Conservation (phyloP, 2,888 invertebrate genomes). For the Dolichomitus sp. region DNA sequence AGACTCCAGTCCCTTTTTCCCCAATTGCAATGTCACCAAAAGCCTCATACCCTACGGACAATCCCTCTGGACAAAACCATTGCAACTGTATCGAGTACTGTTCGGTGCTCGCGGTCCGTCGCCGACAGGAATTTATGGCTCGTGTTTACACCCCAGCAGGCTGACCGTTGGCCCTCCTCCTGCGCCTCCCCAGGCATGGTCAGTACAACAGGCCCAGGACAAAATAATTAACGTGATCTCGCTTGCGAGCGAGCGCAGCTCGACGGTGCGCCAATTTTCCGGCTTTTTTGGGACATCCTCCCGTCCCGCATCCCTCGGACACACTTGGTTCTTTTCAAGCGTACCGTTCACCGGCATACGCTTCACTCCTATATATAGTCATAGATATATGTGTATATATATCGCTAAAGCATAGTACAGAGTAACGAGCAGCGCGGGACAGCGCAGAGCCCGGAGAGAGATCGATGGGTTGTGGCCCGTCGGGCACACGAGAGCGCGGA, state of each 20-base stretch:
- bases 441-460: constrained; percentile 39
- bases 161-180: constrained; percentile 35
- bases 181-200: background rate
- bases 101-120: constrained; percentile 45
- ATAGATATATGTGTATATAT: background rate
- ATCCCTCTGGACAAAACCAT: background rate
- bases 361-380: background rate
- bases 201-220: constrained; percentile 49
- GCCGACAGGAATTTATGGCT: constrained; percentile 63
- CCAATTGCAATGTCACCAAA: background rate
- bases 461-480: constrained; percentile 65
- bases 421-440: constrained; percentile 51
- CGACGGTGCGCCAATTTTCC: constrained; percentile 58
- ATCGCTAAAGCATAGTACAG: constrained; percentile 38
- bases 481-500: constrained; percentile 62
- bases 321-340: constrained; percentile 44
- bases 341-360: constrained; percentile 24
- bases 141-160: constrained; percentile 62
- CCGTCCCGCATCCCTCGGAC: constrained; percentile 17
- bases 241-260: constrained; percentile 27
- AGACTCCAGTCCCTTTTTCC: background rate
- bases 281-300: constrained; percentile 41
- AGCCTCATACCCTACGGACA: background rate
- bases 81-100: constrained; percentile 40
- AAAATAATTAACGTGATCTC: constrained; percentile 66